A percentile compares a stretch with the other conserved stretches of the same genome.
Conservation (phyloP, 2,888 invertebrate genomes). For the Eumerus sabulonum region DNA sequence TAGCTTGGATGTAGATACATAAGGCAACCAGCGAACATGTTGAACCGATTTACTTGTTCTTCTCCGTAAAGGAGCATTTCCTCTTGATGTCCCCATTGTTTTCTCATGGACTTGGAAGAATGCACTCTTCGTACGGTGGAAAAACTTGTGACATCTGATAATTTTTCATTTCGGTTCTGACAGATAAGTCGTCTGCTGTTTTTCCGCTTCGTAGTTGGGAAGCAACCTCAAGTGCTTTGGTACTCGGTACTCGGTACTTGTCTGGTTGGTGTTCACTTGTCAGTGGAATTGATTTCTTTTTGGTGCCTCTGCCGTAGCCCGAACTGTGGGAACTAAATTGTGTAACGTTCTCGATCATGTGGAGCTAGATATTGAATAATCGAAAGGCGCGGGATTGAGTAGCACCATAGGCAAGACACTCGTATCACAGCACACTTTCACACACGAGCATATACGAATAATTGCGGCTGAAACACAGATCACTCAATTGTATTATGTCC, state of each 20-base stretch:
- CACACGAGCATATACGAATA: too few relatives aligned
- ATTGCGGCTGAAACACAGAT: too few relatives aligned
- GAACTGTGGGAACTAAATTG: constrained; percentile 30
- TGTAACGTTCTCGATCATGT: constrained; percentile 29
- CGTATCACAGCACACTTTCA: too few relatives aligned
- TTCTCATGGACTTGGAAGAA: too few relatives aligned
- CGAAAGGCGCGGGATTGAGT: too few relatives aligned
- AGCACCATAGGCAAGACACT: too few relatives aligned
- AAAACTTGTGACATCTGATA: constrained; percentile 47
- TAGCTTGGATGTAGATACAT: constrained; percentile 24
- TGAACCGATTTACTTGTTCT: constrained; percentile 10
- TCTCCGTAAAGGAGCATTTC: constrained; percentile 22
- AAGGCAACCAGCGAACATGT: constrained; percentile 2
- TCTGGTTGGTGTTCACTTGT: constrained; percentile 42
- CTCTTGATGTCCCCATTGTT: background rate
- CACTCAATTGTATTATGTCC: too few relatives aligned
- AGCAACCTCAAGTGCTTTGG: constrained; percentile 5
- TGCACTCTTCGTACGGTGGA: background rate
- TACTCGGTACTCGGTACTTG: too few relatives aligned
- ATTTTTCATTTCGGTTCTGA: constrained; percentile 60
- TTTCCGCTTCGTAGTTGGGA: constrained; percentile 3
- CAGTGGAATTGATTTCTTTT: constrained; percentile 17
- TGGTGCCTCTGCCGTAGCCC: constrained; percentile 10
- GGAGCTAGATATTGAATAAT: background rate
- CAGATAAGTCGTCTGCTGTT: constrained; percentile 41